phyloP scores from a whole-genome alignment of 2,797 vertebrate genomes.

The Neopelma chrysocephalum region DNA sequence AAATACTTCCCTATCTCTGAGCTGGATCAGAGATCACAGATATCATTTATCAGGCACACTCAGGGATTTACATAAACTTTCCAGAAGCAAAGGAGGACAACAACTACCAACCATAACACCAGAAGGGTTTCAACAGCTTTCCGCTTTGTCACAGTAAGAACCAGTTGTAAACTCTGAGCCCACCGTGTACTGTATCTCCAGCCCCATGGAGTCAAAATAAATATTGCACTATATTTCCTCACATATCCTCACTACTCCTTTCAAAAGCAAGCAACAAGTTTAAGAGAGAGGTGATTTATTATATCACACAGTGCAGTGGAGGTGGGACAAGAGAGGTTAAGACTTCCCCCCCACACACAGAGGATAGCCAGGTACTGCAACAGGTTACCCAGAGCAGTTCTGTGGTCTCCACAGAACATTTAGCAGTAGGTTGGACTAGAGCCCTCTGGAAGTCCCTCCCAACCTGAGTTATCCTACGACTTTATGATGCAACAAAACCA shows the following conservation, averaged over 20 bases:
- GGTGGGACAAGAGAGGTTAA: neutral
- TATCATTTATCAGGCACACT: neutral
- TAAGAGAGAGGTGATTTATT: neutral
- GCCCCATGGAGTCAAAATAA: neutral
- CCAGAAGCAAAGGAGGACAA: neutral
- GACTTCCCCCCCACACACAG: no score
- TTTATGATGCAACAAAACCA: neutral
- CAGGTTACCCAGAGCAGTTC: neutral
- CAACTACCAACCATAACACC: neutral
- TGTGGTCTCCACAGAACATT: neutral
- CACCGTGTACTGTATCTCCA: neutral
- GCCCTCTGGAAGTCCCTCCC: neutral
- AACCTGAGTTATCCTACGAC: neutral
- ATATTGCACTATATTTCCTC: accelerated
- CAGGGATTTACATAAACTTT: neutral
- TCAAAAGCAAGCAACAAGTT: neutral
- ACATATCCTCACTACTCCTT: neutral
- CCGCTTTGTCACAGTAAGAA: neutral
- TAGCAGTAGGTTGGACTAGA: neutral
- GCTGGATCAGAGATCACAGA: neutral
- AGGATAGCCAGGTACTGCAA: neutral
- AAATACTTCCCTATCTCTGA: neutral
- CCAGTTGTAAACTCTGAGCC: neutral
- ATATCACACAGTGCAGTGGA: neutral
- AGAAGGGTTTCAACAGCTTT: neutral